Conservation (phyloP, 2,888 invertebrate species). For the Lepeophtheirus nordmannii region DNA sequence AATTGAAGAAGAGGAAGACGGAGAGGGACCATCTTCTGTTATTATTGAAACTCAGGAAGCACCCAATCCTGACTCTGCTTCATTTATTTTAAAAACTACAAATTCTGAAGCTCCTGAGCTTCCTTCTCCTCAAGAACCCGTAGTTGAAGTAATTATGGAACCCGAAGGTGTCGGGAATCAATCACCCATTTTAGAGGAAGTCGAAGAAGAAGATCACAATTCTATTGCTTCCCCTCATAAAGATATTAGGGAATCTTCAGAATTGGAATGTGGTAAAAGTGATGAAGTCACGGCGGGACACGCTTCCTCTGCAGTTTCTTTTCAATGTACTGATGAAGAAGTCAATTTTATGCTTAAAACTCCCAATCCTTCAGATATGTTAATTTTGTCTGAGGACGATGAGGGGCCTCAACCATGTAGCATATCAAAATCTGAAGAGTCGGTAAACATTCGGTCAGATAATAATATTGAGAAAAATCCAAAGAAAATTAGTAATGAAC, state of each 20-base stretch:
- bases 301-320: no score
- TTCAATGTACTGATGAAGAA: no score
- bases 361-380: no score
- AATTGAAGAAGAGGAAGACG: neutral
- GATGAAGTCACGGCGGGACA: no score
- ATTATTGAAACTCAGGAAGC: slow-evolving; percentile 21
- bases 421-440: no score
- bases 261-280: neutral
- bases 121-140: slow-evolving; percentile 18
- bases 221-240: neutral
- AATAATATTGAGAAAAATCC: no score
- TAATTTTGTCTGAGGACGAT: no score
- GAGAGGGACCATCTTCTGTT: slow-evolving; percentile 10
- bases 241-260: neutral
- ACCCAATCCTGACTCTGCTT: slow-evolving; percentile 18
- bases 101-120: neutral
- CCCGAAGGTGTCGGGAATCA: neutral
- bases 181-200: slow-evolving; percentile 17
- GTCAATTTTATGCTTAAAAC: no score
- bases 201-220: slow-evolving; percentile 3
- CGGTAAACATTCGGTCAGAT: no score
- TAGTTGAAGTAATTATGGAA: slow-evolving; percentile 11
- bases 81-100: slow-evolving; percentile 15
- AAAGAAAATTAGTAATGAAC: no score
- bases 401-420: no score